Conservation (phyloP, 2,113 vertebrate species). For the Oriolus oriolus region DNA sequence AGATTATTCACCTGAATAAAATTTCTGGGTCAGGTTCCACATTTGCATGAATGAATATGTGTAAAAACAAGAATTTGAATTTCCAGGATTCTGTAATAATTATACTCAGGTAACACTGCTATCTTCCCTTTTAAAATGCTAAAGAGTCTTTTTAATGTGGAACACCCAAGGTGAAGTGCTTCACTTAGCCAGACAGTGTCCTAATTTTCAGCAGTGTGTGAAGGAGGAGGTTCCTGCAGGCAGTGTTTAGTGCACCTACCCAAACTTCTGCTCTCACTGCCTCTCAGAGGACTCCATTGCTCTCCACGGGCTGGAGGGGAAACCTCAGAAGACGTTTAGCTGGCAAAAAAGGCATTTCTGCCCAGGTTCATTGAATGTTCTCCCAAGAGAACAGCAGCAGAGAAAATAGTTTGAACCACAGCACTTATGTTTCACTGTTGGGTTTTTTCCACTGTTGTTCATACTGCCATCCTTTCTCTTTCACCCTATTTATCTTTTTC, state of each 20-base stretch:
- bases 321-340: neutral
- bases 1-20: slow-evolving; percentile 18
- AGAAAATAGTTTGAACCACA: neutral
- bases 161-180: neutral
- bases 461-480: neutral
- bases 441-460: neutral
- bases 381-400: neutral
- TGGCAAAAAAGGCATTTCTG: neutral
- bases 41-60: slow-evolving; percentile 9
- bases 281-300: accelerated
- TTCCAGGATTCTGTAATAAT: neutral
- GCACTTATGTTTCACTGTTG: neutral
- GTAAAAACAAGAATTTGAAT: neutral
- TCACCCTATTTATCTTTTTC: neutral
- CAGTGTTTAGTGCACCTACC: neutral
- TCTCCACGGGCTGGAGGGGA: neutral
- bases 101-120: neutral
- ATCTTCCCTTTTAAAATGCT: slow-evolving; percentile 1
- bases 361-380: neutral
- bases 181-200: neutral
- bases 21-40: neutral
- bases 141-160: neutral
- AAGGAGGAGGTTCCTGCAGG: neutral
- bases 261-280: neutral
- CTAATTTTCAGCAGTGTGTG: neutral